Base-by-base conservation (phyloP, 2,797 vertebrate genomes). In the Hydrocynus forskahlii region DNA sequence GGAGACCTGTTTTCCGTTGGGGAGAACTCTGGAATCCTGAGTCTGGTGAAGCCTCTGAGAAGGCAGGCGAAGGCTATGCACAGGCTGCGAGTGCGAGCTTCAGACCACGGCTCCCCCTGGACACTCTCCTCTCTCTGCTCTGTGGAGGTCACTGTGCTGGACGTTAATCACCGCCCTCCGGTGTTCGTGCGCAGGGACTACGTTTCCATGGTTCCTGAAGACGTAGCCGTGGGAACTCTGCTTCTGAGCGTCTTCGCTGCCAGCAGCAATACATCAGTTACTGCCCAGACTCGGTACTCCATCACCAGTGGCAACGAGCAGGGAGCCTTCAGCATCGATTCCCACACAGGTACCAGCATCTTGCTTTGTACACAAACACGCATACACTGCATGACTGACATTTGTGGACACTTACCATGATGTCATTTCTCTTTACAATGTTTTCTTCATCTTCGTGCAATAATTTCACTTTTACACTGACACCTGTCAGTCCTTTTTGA, bases 151-250 rank as follows among this genome's bases (percentile, higher is more conserved):
- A 94, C 95, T 0, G 91, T 96, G 78, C 77, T 96, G 83, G 94
- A 95, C 67, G 93, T 94, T 87, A 95, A 96, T 78, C 94, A 96
- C 86, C 94, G 94, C 74, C 95, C 95, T 0, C 95, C 95, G 0
- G 92, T 92, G 23, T 96, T 96, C 89, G 95, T 96, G 84, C 92
- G 92, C 0, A 92, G 94, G 63, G 95, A 96, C 7, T 96, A 96
- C 1, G 88, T 92, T 52, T 91, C 93, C 77, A 92, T 92, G 0
- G 90, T 96, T 29, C 90, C 94, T 2, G 96, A 96, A 84, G 93
- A 95, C 67, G 19, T 92, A 19, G 77, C 89, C 2, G 71, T 92
- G 1, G 95, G 96, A 57, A 93, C 93, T 0, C 94, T 94, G 88
- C 86, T 96, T 82, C 89, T 96, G 14, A 94, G 92, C n/a, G 93